These are phyloP conservation scores for Aspidiotus rigidus DNA, from an alignment of 2,888 invertebrate genomes.

Conservation along the genomic window DNA sequence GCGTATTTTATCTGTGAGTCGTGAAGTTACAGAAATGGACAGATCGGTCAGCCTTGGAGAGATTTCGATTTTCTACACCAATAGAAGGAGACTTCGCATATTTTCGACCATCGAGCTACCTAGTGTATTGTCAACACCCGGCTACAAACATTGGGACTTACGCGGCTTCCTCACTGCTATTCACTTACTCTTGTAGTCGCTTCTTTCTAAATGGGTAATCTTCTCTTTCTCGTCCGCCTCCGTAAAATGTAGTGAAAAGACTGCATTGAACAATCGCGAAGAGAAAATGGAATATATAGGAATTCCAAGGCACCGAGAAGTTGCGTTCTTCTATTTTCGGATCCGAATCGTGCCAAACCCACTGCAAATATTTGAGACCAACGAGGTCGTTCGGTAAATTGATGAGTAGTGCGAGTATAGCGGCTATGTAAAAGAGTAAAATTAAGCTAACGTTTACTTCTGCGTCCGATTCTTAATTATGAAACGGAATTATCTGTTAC, in stretches of 20 bases:
- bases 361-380: conserved; percentile 66
- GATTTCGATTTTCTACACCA: no score
- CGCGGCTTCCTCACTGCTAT: neutral
- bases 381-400: conserved; percentile 73
- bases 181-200: conserved; percentile 38
- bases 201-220: no score
- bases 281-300: conserved; percentile 69
- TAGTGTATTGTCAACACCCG: no score
- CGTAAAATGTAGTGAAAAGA: conserved; percentile 40
- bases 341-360: conserved; percentile 75
- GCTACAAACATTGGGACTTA: neutral
- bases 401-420: conserved; percentile 59
- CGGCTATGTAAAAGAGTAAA: conserved; percentile 48
- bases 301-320: conserved; percentile 77
- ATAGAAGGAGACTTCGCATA: no score
- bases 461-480: neutral
- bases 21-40: no score
- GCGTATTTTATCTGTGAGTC: no score
- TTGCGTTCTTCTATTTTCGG: conserved; percentile 61
- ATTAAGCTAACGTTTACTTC: neutral
- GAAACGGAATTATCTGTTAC: neutral
- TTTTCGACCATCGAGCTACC: no score
- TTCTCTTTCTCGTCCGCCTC: no score
- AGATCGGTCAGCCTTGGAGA: no score
- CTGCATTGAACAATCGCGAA: conserved; percentile 64